A percentile compares a stretch with the other conserved stretches of the same genome.
phyloP scores from a whole-genome alignment of 2,113 vertebrate species.

The Pao palembangensis region DNA sequence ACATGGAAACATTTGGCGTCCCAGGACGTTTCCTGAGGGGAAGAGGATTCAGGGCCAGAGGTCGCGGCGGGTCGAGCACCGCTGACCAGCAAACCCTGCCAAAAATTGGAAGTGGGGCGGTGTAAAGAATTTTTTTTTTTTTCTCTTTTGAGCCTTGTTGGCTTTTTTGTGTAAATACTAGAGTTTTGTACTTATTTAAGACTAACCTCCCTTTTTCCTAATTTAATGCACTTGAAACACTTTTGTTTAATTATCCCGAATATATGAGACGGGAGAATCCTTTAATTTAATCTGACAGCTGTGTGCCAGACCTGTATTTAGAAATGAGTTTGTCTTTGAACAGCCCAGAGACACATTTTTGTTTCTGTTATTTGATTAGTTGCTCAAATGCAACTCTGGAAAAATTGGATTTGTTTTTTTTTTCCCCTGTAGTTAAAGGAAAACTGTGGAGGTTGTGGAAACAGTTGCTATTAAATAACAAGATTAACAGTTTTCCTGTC shows the following conservation, averaged over 20 bases:
- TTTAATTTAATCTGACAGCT: slow-evolving; percentile 48
- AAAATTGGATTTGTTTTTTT: slow-evolving; percentile 15
- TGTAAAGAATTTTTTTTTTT: slow-evolving; percentile 52
- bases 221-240: slow-evolving; percentile 6
- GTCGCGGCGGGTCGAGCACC: slow-evolving; percentile 76
- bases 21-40: slow-evolving; percentile 89
- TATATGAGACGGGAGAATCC: slow-evolving; percentile 26
- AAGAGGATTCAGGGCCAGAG: slow-evolving; percentile 85
- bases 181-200: slow-evolving; percentile 58
- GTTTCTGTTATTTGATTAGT: slow-evolving; percentile 3
- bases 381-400: slow-evolving; percentile 15
- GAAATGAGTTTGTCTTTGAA: background rate
- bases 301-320: slow-evolving; percentile 11
- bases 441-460: slow-evolving; percentile 31
- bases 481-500: background rate
- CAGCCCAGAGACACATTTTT: slow-evolving; percentile 12
- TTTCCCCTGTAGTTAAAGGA: background rate
- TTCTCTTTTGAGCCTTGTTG: slow-evolving; percentile 1
- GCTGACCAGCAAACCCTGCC: slow-evolving; percentile 75
- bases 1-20: slow-evolving; percentile 94
- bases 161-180: slow-evolving; percentile 51
- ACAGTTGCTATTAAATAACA: slow-evolving; percentile 56
- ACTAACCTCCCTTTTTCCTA: slow-evolving; percentile 26
- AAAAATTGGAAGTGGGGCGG: slow-evolving; percentile 84
- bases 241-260: background rate